These are phyloP conservation scores for Aythya baeri DNA, from an alignment of 2,113 vertebrate species.

Conservation along the genomic window DNA sequence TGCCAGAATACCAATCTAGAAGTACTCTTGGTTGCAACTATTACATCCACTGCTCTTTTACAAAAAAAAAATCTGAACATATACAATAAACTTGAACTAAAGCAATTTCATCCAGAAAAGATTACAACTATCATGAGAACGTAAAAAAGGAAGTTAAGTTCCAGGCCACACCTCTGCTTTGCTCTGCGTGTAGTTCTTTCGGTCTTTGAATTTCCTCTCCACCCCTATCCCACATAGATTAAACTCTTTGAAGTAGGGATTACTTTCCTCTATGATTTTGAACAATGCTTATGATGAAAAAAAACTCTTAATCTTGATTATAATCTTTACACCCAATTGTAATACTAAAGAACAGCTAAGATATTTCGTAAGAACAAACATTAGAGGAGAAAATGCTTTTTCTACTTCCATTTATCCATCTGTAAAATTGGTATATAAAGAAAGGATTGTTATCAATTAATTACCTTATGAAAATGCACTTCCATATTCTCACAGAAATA, in stretches of 20 bases:
- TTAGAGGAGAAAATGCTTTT: neutral
- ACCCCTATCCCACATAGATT: neutral
- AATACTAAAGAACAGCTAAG: neutral
- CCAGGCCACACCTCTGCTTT: neutral
- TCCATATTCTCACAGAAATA: conserved; percentile 12
- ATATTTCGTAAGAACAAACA: neutral
- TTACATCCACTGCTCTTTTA: neutral
- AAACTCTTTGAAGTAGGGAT: neutral
- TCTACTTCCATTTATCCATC: neutral
- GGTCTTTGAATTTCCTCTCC: neutral
- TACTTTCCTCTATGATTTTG: neutral
- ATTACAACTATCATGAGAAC: neutral
- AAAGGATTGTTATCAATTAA: neutral
- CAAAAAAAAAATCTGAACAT: accelerated
- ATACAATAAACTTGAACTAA: neutral
- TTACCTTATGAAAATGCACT: conserved; percentile 16
- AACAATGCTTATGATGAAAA: neutral
- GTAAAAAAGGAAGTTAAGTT: neutral
- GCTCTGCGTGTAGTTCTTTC: neutral
- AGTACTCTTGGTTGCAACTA: neutral
- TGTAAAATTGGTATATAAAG: neutral
- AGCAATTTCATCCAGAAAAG: neutral
- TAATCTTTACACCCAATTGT: neutral
- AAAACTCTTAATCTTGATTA: neutral
- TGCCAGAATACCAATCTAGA: neutral